Base-by-base conservation (phyloP, 2,113 vertebrate genomes). In the Cyphomyrus discorhynchus region DNA sequence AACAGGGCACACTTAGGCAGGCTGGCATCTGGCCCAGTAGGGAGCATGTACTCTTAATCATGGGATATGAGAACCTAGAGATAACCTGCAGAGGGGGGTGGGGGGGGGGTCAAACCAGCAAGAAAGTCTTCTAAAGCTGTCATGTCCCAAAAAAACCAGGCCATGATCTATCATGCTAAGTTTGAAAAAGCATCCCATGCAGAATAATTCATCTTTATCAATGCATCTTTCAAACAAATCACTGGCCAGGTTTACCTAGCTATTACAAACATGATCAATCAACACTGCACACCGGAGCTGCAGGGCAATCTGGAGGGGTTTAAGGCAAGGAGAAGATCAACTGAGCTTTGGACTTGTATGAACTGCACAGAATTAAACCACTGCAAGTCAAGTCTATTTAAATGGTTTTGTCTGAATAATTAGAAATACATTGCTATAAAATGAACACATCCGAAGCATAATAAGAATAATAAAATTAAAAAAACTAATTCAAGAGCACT, bases 121-220 rank as follows among this genome's bases (percentile, higher is more conserved):
- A 86, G 46, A 74, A 56, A 39, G 27, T 53, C 31, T 82, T 53
- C 50, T 56, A 42, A 83, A 50, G 49, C 70, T 80, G 50, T 58
- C 52, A 85, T 39, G 89, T 21, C 77, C 45, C 49, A 47, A 39
- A 85, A 89, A 84, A 62, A 83, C 35, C 89, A 83, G 80, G 35
- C 42, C 13, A n/a, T 62, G 77, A 89, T 89, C 50, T 58, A 89
- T 89, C 80, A 89, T 9, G 21, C 50, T 52, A 62, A 47, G 39
- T 62, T 56, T 89, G 39, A 89, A 85, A 89, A 84, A 85, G 80
- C 80, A 83, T 56, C 77, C 53, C 52, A 42, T 85, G 50, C 77
- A 50, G 77, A 85, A 89, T 84, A 85, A 89, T 89, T 89, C 50
- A 89, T 89, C 89, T 89, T 89, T 85, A 89, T 89, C 80, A 89